Evolutionary conservation across 1,140 invertebrate genomes (phyloP), one percentile per base, ranked within the genome.

Genomic region (Drosophila funebris): DNA sequence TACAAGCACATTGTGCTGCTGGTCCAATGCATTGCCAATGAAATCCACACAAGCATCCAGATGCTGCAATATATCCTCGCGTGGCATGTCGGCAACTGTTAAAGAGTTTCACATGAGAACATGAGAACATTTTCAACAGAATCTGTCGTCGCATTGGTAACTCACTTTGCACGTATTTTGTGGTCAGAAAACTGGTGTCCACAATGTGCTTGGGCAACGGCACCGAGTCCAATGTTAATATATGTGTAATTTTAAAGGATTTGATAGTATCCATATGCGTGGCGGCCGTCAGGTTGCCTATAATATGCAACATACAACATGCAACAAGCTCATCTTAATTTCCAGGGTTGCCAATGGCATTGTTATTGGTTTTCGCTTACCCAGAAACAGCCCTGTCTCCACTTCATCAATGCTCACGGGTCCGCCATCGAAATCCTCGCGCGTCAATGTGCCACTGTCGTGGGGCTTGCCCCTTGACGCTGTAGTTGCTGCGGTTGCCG

Each of bases 151-250:
- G n/a, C n/a, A n/a, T n/a, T n/a, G n/a, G n/a, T n/a, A n/a, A 91
- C 93, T 92, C 90, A 95, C 94, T 92, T 92, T 96, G 96, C 22
- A 97, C 94, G 91, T 94, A 97, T 91, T 96, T 96, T 9, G 94
- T 94, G 33, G 92, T 94, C 18, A 97, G 91, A 62, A 95, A 93
- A 24, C 94, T 94, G 3, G 95, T 85, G 67, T 95, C 94, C 41
- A 94, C 92, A 48, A 97, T 95, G 75, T 94, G 94, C 76, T 95
- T 93, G 0, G 96, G 96, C 62, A 97, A 92, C 9, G 96, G 96
- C 77, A 96, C 96, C 3, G 96, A 94, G 90, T 97, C 96, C 44
- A 97, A 93, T 0, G 96, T 97, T 8, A 97, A 90, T 69, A 97
- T 96, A 78, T 96, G 95, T 8, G 94, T 95, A 22, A 97, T 95